phyloP scores from a whole-genome alignment of 2,113 vertebrate species.

The Hystrix cristata region DNA sequence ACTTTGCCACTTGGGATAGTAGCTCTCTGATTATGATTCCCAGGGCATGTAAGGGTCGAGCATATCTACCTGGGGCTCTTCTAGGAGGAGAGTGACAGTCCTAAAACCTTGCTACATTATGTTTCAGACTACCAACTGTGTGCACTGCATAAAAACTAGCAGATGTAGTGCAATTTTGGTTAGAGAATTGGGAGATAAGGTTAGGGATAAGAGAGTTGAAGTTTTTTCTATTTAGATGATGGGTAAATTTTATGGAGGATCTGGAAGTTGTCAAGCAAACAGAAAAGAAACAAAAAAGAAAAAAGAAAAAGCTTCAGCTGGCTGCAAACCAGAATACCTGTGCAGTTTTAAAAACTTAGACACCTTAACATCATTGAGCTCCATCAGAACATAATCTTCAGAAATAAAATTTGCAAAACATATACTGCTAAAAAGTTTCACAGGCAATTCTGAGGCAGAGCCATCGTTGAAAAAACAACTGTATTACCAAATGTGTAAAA shows the following conservation, averaged over 20 bases:
- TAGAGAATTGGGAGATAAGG: conserved; percentile 20
- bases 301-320: background rate
- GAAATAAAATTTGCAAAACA: background rate
- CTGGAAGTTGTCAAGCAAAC: background rate
- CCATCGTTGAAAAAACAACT: background rate
- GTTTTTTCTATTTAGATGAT: background rate
- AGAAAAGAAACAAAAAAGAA: background rate
- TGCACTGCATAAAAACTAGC: conserved; percentile 43
- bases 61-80: conserved; percentile 59
- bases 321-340: background rate
- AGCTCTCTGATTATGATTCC: conserved; percentile 69
- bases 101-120: conserved; percentile 65
- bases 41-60: conserved; percentile 57
- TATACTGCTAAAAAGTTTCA: background rate
- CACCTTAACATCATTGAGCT: background rate
- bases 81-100: conserved; percentile 64
- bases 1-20: conserved; percentile 67
- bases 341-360: conserved; percentile 1
- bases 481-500: background rate
- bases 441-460: background rate
- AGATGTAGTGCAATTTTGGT: conserved; percentile 13
- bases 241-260: background rate
- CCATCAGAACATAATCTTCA: background rate
- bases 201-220: background rate
- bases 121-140: conserved; percentile 39